Evolutionary conservation across 2,888 invertebrate species (phyloP).

Genomic region (Andrena hattorfiana): DNA sequence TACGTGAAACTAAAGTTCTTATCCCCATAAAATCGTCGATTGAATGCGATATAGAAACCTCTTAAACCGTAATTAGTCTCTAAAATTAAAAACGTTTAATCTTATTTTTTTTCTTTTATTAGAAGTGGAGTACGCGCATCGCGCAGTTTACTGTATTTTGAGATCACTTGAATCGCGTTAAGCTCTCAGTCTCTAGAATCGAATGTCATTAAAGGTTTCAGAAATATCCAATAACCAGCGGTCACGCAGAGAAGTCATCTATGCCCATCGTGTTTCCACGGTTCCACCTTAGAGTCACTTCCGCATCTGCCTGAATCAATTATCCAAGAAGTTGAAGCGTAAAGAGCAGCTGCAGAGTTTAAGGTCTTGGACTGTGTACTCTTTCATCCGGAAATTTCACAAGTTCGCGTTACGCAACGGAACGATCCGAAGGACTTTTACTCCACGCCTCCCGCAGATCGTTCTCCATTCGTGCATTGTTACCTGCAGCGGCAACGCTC

Average conservation of each 20-base stretch:
- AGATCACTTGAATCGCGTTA: too few relatives aligned
- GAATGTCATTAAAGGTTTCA: too few relatives aligned
- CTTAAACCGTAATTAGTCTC: too few relatives aligned
- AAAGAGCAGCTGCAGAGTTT: conserved; percentile 63
- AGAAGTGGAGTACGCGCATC: too few relatives aligned
- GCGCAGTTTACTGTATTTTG: too few relatives aligned
- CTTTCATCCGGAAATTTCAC: conserved; percentile 43
- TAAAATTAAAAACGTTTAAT: neutral
- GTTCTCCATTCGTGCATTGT: conserved; percentile 75
- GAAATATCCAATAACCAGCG: too few relatives aligned
- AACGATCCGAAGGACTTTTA: conserved; percentile 70
- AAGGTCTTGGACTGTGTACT: conserved; percentile 62
- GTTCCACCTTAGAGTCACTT: neutral
- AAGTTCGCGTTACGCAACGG: conserved; percentile 44
- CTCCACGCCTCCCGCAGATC: conserved; percentile 49
- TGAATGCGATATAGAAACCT: too few relatives aligned
- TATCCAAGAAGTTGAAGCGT: neutral
- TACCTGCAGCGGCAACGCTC: conserved; percentile 9
- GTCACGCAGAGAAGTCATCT: too few relatives aligned
- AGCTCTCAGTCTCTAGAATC: too few relatives aligned
- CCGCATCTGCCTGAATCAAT: neutral
- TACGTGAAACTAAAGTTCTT: neutral
- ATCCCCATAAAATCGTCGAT: too few relatives aligned
- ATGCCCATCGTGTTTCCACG: too few relatives aligned
- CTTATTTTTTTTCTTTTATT: too few relatives aligned